phyloP scores from a whole-genome alignment of 2,888 invertebrate genomes.

The Spodoptera littoralis region DNA sequence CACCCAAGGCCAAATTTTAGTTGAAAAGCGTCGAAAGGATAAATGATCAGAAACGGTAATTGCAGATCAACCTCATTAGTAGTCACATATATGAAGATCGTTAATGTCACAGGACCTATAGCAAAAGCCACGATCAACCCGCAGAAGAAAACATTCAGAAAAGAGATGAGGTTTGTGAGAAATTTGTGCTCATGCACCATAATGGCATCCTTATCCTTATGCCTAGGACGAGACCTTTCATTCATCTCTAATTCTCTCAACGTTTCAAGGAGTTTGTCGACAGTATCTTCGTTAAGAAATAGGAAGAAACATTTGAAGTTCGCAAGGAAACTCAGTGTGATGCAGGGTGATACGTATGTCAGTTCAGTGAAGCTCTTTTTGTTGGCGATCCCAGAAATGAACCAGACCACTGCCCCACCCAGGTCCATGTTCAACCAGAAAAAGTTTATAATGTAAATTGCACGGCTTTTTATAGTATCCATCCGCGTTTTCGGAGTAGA shows the following conservation, averaged over 20 bases:
- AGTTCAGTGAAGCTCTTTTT: slow-evolving; percentile 64
- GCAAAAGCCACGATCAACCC: slow-evolving; percentile 61
- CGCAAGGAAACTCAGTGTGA: slow-evolving; percentile 56
- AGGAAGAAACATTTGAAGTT: slow-evolving; percentile 59
- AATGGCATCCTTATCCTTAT: slow-evolving; percentile 55
- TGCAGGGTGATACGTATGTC: slow-evolving; percentile 68
- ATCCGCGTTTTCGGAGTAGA: slow-evolving; percentile 43
- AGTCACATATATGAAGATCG: slow-evolving; percentile 63
- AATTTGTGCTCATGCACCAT: slow-evolving; percentile 61
- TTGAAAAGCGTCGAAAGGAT: slow-evolving; percentile 73
- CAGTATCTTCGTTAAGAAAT: slow-evolving; percentile 51
- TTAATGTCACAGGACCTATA: slow-evolving; percentile 64
- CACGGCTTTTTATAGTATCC: slow-evolving; percentile 42
- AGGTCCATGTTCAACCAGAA: slow-evolving; percentile 64
- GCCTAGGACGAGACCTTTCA: slow-evolving; percentile 27
- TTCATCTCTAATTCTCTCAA: slow-evolving; percentile 61
- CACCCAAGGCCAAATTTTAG: slow-evolving; percentile 71
- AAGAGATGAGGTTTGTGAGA: slow-evolving; percentile 63
- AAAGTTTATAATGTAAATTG: slow-evolving; percentile 63
- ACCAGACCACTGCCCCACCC: slow-evolving; percentile 62
- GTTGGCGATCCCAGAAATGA: slow-evolving; percentile 57
- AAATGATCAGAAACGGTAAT: slow-evolving; percentile 70
- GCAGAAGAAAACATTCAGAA: slow-evolving; percentile 61
- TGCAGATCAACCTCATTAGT: slow-evolving; percentile 63
- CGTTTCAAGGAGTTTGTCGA: slow-evolving; percentile 57